Percentiles rank a stretch among this genome's conserved stretches.
These are phyloP conservation scores for Emydoidea blandingii DNA, from an alignment of 2,797 vertebrate genomes.

Conservation along the genomic window DNA sequence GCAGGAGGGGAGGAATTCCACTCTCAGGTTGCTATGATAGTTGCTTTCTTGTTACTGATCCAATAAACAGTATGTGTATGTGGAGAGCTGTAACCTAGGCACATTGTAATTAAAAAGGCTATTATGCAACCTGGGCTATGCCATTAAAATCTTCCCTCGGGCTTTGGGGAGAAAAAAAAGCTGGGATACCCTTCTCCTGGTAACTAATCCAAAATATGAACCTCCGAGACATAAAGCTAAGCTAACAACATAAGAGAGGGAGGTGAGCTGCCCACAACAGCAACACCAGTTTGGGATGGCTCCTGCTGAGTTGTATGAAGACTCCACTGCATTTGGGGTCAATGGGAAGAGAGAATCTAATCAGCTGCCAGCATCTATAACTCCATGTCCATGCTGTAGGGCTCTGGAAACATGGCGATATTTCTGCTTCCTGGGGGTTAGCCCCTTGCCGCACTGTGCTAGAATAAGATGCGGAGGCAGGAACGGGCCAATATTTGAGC, in stretches of 20 bases:
- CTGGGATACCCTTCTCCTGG: background rate
- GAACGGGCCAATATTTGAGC: background rate
- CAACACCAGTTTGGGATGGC: background rate
- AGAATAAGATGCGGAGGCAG: background rate
- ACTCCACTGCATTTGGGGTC: background rate
- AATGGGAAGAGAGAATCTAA: background rate
- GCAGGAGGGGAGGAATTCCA: background rate
- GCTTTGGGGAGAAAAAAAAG: background rate
- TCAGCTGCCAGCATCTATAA: background rate
- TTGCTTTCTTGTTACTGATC: slow-evolving; percentile 3
- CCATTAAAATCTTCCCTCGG: background rate
- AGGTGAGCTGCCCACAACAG: background rate
- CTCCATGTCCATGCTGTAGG: too few species aligned
- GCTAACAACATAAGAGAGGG: background rate
- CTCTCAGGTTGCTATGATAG: background rate
- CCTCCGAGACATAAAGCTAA: background rate
- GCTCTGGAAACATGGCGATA: background rate
- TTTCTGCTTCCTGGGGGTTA: background rate
- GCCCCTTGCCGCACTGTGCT: background rate
- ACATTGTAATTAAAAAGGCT: slow-evolving; percentile 1
- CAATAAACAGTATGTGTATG: background rate
- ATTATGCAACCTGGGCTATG: background rate
- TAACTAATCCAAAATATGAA: background rate
- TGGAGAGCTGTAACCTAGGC: background rate
- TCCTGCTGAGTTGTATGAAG: background rate